Percentiles rank a stretch among this genome's conserved stretches.
Evolutionary conservation across 2,113 vertebrate genomes (phyloP).

Genomic region (Notiomystis cincta): DNA sequence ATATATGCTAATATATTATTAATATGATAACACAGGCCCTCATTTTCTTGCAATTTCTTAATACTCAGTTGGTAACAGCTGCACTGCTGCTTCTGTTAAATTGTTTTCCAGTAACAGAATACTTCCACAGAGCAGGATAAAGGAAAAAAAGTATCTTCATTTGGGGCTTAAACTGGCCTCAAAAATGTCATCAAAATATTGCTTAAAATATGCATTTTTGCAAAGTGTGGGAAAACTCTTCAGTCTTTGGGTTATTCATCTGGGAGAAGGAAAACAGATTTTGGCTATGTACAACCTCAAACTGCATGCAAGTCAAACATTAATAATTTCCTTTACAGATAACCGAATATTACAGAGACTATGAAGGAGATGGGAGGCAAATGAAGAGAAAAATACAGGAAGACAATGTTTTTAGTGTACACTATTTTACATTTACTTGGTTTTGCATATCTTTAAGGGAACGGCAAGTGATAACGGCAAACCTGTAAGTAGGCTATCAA

Average conservation of each 20-base stretch:
- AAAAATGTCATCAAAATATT: conserved; percentile 1
- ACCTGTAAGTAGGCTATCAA: not conserved
- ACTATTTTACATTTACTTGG: not conserved
- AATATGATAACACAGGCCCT: not conserved
- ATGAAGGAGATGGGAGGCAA: not conserved
- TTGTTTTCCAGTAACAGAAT: not conserved
- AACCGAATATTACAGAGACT: not conserved
- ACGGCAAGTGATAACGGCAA: not conserved
- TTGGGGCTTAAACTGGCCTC: not conserved
- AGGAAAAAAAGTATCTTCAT: not conserved
- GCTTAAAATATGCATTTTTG: not conserved
- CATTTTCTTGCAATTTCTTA: not conserved
- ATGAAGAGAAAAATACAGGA: not conserved
- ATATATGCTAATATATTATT: not conserved
- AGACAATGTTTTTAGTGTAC: not conserved
- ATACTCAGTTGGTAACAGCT: not conserved
- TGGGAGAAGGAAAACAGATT: not conserved
- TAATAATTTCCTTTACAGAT: not conserved
- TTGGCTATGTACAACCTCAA: not conserved
- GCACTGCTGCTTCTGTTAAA: not conserved
- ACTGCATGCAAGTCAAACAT: not conserved
- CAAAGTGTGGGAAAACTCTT: not conserved
- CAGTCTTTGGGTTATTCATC: not conserved
- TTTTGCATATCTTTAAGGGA: not conserved
- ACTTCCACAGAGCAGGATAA: not conserved